phyloP scores from a whole-genome alignment of 2,888 invertebrate genomes.

The Drosophila cognata region DNA sequence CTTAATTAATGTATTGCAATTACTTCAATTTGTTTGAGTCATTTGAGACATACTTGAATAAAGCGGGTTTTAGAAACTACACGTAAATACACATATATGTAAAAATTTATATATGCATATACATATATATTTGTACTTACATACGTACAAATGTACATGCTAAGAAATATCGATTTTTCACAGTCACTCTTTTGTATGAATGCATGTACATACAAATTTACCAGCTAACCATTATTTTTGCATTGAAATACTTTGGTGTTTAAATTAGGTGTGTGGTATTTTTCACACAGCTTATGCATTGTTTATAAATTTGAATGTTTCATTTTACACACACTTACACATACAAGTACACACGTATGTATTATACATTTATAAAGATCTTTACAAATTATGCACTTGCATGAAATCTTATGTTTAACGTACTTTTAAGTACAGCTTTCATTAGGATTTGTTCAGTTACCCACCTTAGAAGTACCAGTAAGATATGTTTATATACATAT shows the following conservation, averaged over 20 bases:
- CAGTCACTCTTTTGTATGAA: constrained; percentile 31
- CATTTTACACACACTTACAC: constrained; percentile 1
- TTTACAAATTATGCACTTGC: constrained; percentile 11
- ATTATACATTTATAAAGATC: constrained; percentile 2
- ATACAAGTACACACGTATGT: constrained; percentile 1
- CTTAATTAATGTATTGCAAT: neutral
- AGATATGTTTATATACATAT: constrained; percentile 49
- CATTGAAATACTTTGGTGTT: neutral
- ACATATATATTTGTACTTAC: constrained; percentile 25
- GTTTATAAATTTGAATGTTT: constrained; percentile 7
- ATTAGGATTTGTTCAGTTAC: constrained; percentile 25
- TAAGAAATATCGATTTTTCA: constrained; percentile 61
- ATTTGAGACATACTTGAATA: neutral
- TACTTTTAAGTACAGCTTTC: constrained; percentile 5
- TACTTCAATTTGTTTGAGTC: neutral
- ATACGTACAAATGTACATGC: constrained; percentile 39
- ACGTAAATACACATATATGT: constrained; percentile 11
- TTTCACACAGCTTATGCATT: neutral
- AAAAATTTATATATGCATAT: constrained; percentile 9
- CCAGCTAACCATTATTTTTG: neutral
- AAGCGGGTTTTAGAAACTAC: constrained; percentile 8
- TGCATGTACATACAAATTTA: constrained; percentile 13
- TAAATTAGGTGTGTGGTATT: neutral
- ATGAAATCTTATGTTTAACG: neutral
- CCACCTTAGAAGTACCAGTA: constrained; percentile 44